Evolutionary conservation across 35 echinoderm and acorn worm genomes (phyloP), one percentile per base, ranked within the genome.

Genomic region (Eucidaris tribuloides): DNA sequence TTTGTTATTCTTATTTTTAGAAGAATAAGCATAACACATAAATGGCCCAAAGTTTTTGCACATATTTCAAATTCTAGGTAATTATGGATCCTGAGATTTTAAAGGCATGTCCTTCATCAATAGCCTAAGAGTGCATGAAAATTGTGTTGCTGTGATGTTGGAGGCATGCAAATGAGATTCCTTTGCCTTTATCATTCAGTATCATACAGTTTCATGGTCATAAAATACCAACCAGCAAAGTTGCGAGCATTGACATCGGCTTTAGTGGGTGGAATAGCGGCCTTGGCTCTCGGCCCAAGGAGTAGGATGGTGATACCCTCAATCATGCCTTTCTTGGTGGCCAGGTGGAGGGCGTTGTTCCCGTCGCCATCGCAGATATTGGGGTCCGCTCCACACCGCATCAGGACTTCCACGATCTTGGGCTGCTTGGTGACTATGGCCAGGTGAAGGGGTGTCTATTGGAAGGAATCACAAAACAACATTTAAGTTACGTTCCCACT

Each of bases 381-480:
- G 11, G 90, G 87, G 55, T 93, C 87, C 13, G 96, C 96, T 11
- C 96, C 96, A 52, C 87, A 93, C 17, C 80, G 55, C 79, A 99
- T 38, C 4, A 99, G 70, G 3, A 93, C 32, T 20, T 90, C 86
- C 3, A 99, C 96, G 49, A 89, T 89, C 31, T 90, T 63, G 0
- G 77, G 42, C 64, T 90, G 85, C 2, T 84, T 50, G 0, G 91
- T 93, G 66, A 93, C 46, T 0, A 93, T 81, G 0, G 96, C 96
- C 46, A 99, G 65, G 45, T 99, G 96, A 9, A 99, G 71, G 3
- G 96, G 83, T 30, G 96, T 99, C 96, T 99, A 46, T 11, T 36
- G 48, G 79, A 22, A n/a, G n/a, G n/a, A n/a, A n/a, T n/a, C n/a
- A n/a, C n/a, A n/a, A n/a, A n/a, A n/a, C n/a, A n/a, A n/a, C n/a